Evolutionary conservation across 2,888 invertebrate genomes (phyloP), one percentile per base, ranked within the genome.

Genomic region (Cheilosia vulpina): DNA sequence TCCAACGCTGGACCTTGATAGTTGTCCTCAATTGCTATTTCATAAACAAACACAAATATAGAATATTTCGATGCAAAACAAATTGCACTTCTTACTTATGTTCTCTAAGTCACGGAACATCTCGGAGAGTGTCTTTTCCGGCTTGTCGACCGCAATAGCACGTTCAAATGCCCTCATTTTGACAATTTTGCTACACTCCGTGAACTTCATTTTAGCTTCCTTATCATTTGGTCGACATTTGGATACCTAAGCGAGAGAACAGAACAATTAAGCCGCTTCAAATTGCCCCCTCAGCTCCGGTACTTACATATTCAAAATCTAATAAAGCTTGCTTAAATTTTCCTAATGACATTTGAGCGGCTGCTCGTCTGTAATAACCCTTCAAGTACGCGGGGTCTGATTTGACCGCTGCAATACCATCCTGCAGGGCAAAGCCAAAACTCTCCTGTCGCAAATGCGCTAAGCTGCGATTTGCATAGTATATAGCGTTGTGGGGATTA

Each of bases 351-450:
- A 99, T 99, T 90, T 98, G 95, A 41, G 99, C 96, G 2, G 98
- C 98, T 0, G 99, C 99, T 90, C 99, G 94, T 89, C 99, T 94
- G 92, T 99, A 99, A 92, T 98, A 99, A 0, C 98, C 99, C 93
- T 99, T 99, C 27, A 98, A 94, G 91, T 99, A 99, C 27, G 94
- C 94, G 89, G 95, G 96, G 92, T 99, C 98, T 87, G 98, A 92
- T 92, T 97, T 96, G 76, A 99, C 96, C 1, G 99, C 96, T 91
- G 96, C 96, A 1, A 97, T 95, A 1, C 99, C 99, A 94, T 99
- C 99, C 50, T 93, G 94, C 73, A 99, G 93, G 0, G 99, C 99
- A 92, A 96, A 97, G 3, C 99, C 99, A 92, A 98, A 99, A 92
- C 96, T 97, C 93, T 99, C 99, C 77, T 96, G 96, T 90, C 97